Evolutionary conservation across 2,797 vertebrate genomes (phyloP).

Genomic region (Ammospiza maritima): DNA sequence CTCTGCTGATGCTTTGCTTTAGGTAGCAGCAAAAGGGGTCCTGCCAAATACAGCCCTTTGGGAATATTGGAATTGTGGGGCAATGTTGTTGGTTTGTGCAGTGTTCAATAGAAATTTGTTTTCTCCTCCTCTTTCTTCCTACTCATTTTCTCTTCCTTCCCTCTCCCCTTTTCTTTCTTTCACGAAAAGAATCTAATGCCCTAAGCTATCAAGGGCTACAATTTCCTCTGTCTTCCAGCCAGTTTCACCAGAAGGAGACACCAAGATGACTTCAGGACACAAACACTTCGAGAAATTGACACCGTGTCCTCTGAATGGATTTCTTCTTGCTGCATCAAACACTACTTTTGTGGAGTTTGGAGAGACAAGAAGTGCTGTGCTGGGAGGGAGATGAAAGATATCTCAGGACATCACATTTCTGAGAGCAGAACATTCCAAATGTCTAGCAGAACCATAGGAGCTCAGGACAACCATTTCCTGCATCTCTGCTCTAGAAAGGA

Average conservation of each 20-base stretch:
- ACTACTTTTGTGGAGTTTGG: not conserved
- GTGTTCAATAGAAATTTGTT: accelerated
- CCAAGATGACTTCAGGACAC: not conserved
- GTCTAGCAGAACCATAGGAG: not conserved
- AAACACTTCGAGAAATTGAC: not conserved
- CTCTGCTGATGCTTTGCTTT: not conserved
- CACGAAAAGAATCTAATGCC: not conserved
- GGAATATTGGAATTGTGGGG: not conserved
- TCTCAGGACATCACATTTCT: not conserved
- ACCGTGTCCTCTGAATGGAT: not conserved
- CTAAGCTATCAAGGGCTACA: not conserved
- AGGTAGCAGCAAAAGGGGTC: not conserved
- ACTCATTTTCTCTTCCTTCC: not conserved
- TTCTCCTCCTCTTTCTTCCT: not conserved
- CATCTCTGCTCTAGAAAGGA: not conserved
- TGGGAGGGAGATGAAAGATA: not conserved
- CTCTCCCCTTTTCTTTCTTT: not conserved
- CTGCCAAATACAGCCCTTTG: not conserved
- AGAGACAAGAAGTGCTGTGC: not conserved
- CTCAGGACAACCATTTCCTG: not conserved
- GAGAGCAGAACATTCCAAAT: not conserved
- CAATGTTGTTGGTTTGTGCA: not conserved
- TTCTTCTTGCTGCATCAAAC: not conserved
- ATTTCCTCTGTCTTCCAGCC: not conserved
- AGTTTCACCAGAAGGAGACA: not conserved